Evolutionary conservation across 2,797 vertebrate genomes (phyloP), one percentile per base, ranked within the genome.

Genomic region (Pteropus rufus): DNA sequence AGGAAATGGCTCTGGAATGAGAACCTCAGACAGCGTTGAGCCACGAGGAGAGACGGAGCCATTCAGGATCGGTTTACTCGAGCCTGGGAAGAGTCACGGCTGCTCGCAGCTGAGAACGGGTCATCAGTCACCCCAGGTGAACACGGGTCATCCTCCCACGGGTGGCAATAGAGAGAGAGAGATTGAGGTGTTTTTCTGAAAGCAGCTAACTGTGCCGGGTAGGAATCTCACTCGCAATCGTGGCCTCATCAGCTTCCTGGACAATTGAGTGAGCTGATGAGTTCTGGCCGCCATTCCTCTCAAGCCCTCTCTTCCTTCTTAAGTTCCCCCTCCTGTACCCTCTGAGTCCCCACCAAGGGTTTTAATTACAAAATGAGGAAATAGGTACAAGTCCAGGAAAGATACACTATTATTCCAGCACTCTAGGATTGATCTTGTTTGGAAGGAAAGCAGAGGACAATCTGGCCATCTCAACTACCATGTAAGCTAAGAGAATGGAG

Each of bases 161-260:
- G 52, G 11, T 36, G 49, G 60, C 64, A 36, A 21, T 4, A 10
- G 19, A 65, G 39, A 95, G 60, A 10, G 19, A 65, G 39, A 95
- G 60, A 83, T 2, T 14, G 77, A 83, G 60, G 29, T 44, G 8
- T 60, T 92, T 84, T 95, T 87, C 81, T 94, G 85, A 89, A 93
- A 85, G 82, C 34, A 80, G 3, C 60, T 41, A 15, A 70, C 60
- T 80, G 23, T 64, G 65, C 80, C 36, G 12, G 73, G 19, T 15
- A 49, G 44, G 75, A 95, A 39, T 67, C 80, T 49, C 31, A 18
- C 58, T 69, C 16, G 2, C 65, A 23, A 0, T 76, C 64, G 60
- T 36, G 90, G 36, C 90, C 52, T 82, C 49, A 4, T 56, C 67
- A 29, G 49, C n/a, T 91, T 52, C 56, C n/a, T 16, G 5, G 7